Evolutionary conservation across 2,888 invertebrate genomes (phyloP), one percentile per base, ranked within the genome.

Genomic region (Parelbella ahira): DNA sequence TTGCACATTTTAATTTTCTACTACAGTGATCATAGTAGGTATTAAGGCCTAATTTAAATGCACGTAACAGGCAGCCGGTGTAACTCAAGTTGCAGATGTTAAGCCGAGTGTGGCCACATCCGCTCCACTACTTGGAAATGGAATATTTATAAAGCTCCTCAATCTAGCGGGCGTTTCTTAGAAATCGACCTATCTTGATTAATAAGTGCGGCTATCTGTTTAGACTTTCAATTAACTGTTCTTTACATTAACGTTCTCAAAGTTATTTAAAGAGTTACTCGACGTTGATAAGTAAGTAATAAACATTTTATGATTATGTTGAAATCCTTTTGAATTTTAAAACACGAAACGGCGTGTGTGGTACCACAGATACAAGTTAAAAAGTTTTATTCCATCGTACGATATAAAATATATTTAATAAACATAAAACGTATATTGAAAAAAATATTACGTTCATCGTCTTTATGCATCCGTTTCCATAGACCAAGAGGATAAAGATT

Each of bases 41-140:
- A 49, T 34, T 34, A 49, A 48, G 38, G 33, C 59, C 69, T 69
- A 72, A 80, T 84, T 80, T 78, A 74, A 72, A 82, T 80, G 73
- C 75, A 79, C 65, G 75, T 73, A 76, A 74, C 68, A 57, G 60
- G 76, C 77, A 74, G 77, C 72, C 72, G 70, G 87, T 83, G 82
- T 84, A 82, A 86, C 68, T 76, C 83, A 72, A 84, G 86, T 78
- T 84, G 87, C 87, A 84, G 83, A 83, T 84, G 86, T 72, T 72
- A 77, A 79, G 65, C 72, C 75, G 63, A 77, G 72, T 79, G 81
- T 78, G 55, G 77, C 76, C 65, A 67, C 76, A 81, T 86, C 86
- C 84, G 86, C 73, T 56, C 68, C 56, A 60, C 70, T 86, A 84
- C 84, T 80, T 63, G 72, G 86, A 86, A 86, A 67, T 51, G 65